Evolutionary conservation across 2,113 vertebrate species (phyloP), one percentile per base, ranked within the genome.

Genomic region (Petaurus breviceps): DNA sequence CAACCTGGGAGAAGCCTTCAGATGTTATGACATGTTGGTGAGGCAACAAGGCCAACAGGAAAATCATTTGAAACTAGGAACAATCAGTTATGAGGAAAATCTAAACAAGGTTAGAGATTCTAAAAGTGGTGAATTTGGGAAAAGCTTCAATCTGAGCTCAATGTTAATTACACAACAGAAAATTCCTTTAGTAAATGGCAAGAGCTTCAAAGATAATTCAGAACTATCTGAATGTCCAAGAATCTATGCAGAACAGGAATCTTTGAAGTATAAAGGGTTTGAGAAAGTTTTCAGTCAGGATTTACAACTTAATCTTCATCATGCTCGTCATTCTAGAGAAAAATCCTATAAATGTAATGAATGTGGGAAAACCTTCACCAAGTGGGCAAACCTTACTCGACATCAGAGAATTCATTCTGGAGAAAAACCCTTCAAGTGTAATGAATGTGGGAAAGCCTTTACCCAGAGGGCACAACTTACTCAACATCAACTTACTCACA

Each of bases 361-460:
- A 92, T 97, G 94, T 53, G 89, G 93, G 90, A 96, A 97, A 94
- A 68, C 94, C 28, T 97, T 95, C 92, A 96, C 90, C 51, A 92
- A 61, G 52, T 96, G 96, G 96, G 94, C 95, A 77, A 1, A 93
- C 92, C 51, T 96, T 37, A 91, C 93, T 51, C 68, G 96, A 84
- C 92, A 96, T 94, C 68, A 95, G 91, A 96, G 96, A 94, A 96
- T 95, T 93, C 96, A 97, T 89, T 96, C 94, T 37, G 94, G 96
- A 84, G 96, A 95, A 46, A 96, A 94, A 57, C 90, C 94, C 7
- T 96, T 84, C 90, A 92, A 91, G 50, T 95, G 93, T 49, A 91
- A 8, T 0, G 89, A 92, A 46, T 96, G 95, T 96, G 96, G 96
- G 51, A 93, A 94, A 94, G 54, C 91, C 37, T 96, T 96, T 52